phyloP scores from a whole-genome alignment of 1,140 invertebrate species.

The Drosophila guanche region DNA sequence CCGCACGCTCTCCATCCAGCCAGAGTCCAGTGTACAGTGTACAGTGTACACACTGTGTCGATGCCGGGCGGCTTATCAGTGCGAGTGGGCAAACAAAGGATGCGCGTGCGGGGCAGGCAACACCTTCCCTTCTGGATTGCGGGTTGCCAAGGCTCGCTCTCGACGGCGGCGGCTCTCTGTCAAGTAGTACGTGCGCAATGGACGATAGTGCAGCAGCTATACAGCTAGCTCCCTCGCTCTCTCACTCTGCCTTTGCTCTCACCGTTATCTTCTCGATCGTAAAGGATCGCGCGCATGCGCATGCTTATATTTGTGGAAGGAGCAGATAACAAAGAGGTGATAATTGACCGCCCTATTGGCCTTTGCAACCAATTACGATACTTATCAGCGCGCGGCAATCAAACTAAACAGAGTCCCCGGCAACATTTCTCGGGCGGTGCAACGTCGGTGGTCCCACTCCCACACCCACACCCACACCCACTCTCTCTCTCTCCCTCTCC shows the following conservation, averaged over 20 bases:
- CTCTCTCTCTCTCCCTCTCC: not conserved
- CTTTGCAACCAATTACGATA: conserved; percentile 75
- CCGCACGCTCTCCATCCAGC: not conserved
- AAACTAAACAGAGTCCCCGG: conserved; percentile 56
- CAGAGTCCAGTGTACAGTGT: too few relatives aligned
- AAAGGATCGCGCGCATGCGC: conserved; percentile 48
- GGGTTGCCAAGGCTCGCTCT: conserved; percentile 26
- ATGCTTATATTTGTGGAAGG: conserved; percentile 28
- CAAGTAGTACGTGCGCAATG: conserved; percentile 60
- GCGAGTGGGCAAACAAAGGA: conserved; percentile 32
- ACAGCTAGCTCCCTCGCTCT: conserved; percentile 29
- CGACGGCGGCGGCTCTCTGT: conserved; percentile 46
- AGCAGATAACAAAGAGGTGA: conserved; percentile 74
- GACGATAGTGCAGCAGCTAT: conserved; percentile 26
- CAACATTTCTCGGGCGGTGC: conserved; percentile 34
- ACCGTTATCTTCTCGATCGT: conserved; percentile 38
- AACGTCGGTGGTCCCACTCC: conserved; percentile 56
- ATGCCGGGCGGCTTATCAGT: too few relatives aligned
- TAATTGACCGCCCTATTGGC: conserved; percentile 80
- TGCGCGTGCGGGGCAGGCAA: conserved; percentile 43
- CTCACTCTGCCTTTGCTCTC: conserved; percentile 1
- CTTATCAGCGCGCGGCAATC: conserved; percentile 67
- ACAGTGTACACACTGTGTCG: too few relatives aligned
- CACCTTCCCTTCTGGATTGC: conserved; percentile 46
- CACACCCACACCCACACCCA: not conserved